phyloP scores from a whole-genome alignment of 1,140 invertebrate genomes.

The Meloidogyne hapla region DNA sequence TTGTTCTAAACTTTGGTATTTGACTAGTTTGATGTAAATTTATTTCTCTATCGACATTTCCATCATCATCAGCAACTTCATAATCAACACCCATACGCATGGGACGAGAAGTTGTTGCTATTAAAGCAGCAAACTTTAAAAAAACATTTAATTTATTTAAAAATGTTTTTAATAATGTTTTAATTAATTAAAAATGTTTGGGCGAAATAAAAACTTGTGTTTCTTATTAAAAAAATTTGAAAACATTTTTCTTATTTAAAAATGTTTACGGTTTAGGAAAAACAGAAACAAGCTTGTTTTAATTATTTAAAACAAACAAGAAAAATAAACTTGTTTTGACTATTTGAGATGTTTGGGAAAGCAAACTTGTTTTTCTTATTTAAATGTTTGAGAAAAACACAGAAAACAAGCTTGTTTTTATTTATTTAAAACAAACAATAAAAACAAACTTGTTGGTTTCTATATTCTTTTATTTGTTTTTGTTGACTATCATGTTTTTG shows the following conservation, averaged over 20 bases:
- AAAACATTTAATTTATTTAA: not conserved
- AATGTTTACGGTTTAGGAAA: too few relatives aligned
- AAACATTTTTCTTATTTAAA: too few relatives aligned
- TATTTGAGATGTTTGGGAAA: not conserved
- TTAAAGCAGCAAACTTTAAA: not conserved
- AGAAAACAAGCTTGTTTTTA: too few relatives aligned
- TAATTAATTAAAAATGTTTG: too few relatives aligned
- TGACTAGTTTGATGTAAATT: not conserved
- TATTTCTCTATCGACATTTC: not conserved
- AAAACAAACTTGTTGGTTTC: not conserved
- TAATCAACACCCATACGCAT: not conserved
- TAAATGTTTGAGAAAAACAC: not conserved
- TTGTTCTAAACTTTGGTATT: not conserved
- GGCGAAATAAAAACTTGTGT: too few relatives aligned
- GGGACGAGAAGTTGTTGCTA: not conserved
- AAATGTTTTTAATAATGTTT: too few relatives aligned
- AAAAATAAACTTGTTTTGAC: too few relatives aligned
- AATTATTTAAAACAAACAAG: not conserved
- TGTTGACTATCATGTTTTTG: not conserved
- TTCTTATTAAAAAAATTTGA: too few relatives aligned
- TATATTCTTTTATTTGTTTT: constrained; percentile 18
- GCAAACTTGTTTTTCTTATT: too few relatives aligned
- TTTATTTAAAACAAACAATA: too few relatives aligned
- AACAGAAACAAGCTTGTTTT: too few relatives aligned
- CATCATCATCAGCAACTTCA: not conserved